A percentile compares a stretch with the other conserved stretches of the same genome.
Conservation (phyloP, 2,888 invertebrate species). For the Nemapogon koenigi region DNA sequence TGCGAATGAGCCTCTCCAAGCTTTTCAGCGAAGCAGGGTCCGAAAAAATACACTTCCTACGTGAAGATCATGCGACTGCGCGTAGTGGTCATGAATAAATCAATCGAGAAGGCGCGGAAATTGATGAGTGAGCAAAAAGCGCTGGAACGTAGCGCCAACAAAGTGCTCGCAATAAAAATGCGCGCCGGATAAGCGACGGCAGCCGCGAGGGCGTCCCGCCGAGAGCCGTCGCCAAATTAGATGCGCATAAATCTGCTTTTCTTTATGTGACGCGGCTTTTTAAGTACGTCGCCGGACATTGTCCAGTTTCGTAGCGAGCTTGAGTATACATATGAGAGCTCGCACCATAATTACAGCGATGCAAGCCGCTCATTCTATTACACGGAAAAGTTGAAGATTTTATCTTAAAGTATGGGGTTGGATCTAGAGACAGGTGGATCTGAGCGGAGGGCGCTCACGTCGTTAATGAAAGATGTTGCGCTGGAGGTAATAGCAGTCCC, state of each 20-base stretch:
- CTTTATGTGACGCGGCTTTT: slow-evolving; percentile 18
- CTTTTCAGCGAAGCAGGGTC: slow-evolving; percentile 46
- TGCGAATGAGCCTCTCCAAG: slow-evolving; percentile 57
- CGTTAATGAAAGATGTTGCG: slow-evolving; percentile 6
- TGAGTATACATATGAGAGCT: background rate
- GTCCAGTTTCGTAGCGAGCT: slow-evolving; percentile 4
- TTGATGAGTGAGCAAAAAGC: slow-evolving; percentile 58
- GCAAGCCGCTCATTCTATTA: slow-evolving; percentile 1
- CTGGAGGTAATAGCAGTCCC: slow-evolving; percentile 2
- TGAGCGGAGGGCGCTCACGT: slow-evolving; percentile 2
- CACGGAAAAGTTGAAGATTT: background rate
- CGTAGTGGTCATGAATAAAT: slow-evolving; percentile 59
- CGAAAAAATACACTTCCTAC: slow-evolving; percentile 60
- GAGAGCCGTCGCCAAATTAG: slow-evolving; percentile 42
- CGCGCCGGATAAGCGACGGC: slow-evolving; percentile 23
- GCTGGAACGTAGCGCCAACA: slow-evolving; percentile 49
- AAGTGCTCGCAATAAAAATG: slow-evolving; percentile 56
- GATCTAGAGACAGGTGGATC: slow-evolving; percentile 3
- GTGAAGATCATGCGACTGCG: slow-evolving; percentile 31
- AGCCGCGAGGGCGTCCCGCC: slow-evolving; percentile 29
- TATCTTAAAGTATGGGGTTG: slow-evolving; percentile 4
- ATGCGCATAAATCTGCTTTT: slow-evolving; percentile 52
- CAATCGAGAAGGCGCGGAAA: slow-evolving; percentile 60
- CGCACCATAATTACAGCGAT: background rate
- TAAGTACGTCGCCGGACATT: slow-evolving; percentile 9